These are phyloP conservation scores for Sinella curviseta DNA, from an alignment of 1,140 invertebrate species.

Conservation along the genomic window DNA sequence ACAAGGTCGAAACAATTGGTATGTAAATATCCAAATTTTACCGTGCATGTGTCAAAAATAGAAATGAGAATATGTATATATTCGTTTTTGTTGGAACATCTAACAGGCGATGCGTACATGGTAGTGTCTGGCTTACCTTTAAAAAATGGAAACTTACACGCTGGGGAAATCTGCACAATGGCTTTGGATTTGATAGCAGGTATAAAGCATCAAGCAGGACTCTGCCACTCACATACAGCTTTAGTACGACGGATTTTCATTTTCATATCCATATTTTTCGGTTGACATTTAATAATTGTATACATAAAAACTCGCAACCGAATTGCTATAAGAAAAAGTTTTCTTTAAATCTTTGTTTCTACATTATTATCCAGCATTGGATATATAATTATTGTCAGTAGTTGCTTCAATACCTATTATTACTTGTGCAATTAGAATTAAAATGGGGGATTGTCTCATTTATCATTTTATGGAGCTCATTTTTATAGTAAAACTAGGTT, in stretches of 20 bases:
- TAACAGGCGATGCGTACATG: conserved; percentile 44
- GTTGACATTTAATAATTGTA: too few species aligned
- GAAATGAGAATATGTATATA: background rate
- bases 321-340: too few species aligned
- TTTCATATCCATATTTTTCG: background rate
- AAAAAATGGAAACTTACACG: conserved; percentile 55
- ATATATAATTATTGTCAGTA: too few species aligned
- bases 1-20: conserved; percentile 53
- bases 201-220: too few species aligned
- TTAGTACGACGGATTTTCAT: background rate
- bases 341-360: too few species aligned
- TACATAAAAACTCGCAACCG: background rate
- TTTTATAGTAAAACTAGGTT: too few species aligned
- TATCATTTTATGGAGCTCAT: too few species aligned
- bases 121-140: conserved; percentile 50
- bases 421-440: too few species aligned
- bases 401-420: too few species aligned
- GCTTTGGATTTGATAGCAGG: conserved; percentile 52
- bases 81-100: background rate
- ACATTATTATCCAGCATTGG: too few species aligned
- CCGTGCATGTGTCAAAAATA: background rate
- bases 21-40: background rate
- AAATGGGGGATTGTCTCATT: too few species aligned
- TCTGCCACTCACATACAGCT: background rate
- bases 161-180: conserved; percentile 65